Evolutionary conservation across 2,113 vertebrate species (phyloP).

Genomic region (Australoheros scitulus): DNA sequence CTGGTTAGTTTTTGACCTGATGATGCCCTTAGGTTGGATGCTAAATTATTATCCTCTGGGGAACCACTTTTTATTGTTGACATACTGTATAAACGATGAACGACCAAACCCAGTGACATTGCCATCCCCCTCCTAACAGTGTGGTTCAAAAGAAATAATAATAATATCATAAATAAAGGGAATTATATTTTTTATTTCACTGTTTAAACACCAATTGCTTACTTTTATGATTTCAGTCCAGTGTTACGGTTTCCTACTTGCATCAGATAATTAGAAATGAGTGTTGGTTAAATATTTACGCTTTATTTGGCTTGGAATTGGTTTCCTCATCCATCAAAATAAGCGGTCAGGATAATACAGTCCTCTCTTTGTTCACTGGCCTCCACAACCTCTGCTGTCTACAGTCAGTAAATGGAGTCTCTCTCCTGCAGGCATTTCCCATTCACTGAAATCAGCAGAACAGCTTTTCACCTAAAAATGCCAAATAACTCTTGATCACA

Average conservation of each 20-base stretch:
- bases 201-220: neutral
- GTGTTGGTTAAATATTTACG: slow-evolving; percentile 34
- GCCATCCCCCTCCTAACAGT: neutral
- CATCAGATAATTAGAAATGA: neutral
- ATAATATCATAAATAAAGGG: neutral
- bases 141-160: slow-evolving; percentile 2
- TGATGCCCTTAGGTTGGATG: neutral
- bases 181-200: neutral
- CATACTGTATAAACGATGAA: neutral
- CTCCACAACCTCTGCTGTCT: neutral
- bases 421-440: neutral
- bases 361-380: slow-evolving; percentile 21
- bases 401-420: slow-evolving; percentile 26
- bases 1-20: slow-evolving; percentile 1
- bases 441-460: neutral
- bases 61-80: slow-evolving; percentile 1
- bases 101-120: neutral
- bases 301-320: slow-evolving; percentile 6
- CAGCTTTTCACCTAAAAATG: slow-evolving; percentile 8
- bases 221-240: neutral
- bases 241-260: neutral
- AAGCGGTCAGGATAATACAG: slow-evolving; percentile 23
- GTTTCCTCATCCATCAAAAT: neutral
- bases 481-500: slow-evolving; percentile 20
- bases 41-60: neutral